Evolutionary conservation across 2,797 vertebrate genomes (phyloP).

Genomic region (Pipistrellus pygmaeus): DNA sequence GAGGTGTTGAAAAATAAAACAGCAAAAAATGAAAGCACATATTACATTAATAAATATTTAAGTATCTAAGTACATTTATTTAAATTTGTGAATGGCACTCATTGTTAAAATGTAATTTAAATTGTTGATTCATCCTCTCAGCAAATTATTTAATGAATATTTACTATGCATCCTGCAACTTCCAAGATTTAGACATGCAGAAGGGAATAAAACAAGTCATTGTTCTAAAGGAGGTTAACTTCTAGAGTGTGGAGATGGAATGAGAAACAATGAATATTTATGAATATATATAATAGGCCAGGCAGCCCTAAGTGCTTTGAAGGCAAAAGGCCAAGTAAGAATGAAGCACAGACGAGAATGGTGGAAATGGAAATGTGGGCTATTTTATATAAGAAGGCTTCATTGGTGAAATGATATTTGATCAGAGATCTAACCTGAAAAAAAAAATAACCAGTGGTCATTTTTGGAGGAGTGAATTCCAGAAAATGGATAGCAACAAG

Average conservation of each 20-base stretch:
- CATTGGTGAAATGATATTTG: background rate
- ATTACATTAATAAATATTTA: slow-evolving; percentile 2
- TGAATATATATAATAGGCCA: background rate
- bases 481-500: background rate
- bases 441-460: background rate
- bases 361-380: background rate
- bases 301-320: background rate
- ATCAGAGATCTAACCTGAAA: background rate
- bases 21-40: background rate
- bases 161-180: background rate
- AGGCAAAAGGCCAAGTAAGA: background rate
- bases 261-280: background rate
- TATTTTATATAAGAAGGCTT: background rate
- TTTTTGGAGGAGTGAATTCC: background rate
- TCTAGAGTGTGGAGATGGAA: background rate
- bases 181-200: background rate
- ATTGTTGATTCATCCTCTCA: background rate
- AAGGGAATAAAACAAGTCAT: background rate
- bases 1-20: background rate
- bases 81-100: background rate
- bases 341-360: background rate
- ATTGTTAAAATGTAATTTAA: slow-evolving; percentile 48
- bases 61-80: background rate
- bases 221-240: slow-evolving; percentile 16
- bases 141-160: slow-evolving; percentile 30